Conservation (phyloP, 2,113 vertebrate species). For the Willisornis vidua region DNA sequence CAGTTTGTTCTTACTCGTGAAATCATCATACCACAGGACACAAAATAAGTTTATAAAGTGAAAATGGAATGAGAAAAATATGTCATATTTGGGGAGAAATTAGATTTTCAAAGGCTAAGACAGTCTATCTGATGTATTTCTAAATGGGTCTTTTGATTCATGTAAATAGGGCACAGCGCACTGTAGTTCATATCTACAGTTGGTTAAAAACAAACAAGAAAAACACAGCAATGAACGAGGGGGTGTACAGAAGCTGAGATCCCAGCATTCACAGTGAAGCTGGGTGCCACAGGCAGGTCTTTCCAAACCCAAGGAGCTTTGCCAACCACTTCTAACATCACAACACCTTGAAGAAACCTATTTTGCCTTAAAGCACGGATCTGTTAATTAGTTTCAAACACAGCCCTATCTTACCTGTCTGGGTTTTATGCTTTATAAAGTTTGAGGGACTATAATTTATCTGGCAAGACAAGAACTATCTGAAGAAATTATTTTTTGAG, state of each 20-base stretch:
- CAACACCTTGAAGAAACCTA: background rate
- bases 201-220: background rate
- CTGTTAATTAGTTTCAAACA: background rate
- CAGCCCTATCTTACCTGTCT: background rate
- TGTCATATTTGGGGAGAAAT: background rate
- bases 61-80: background rate
- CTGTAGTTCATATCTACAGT: background rate
- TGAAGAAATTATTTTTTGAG: background rate
- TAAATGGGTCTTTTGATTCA: background rate
- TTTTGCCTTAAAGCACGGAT: background rate
- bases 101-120: background rate
- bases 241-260: background rate
- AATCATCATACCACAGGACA: background rate
- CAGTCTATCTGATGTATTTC: background rate
- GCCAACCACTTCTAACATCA: background rate
- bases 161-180: background rate
- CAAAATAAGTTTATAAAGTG: background rate
- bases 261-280: background rate
- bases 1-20: background rate
- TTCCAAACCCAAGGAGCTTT: background rate
- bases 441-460: background rate
- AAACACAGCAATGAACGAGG: fast-evolving
- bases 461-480: background rate
- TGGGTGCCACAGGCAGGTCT: background rate
- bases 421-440: background rate